Evolutionary conservation across 2,797 vertebrate genomes (phyloP).

Genomic region (Heliangelus exortis): DNA sequence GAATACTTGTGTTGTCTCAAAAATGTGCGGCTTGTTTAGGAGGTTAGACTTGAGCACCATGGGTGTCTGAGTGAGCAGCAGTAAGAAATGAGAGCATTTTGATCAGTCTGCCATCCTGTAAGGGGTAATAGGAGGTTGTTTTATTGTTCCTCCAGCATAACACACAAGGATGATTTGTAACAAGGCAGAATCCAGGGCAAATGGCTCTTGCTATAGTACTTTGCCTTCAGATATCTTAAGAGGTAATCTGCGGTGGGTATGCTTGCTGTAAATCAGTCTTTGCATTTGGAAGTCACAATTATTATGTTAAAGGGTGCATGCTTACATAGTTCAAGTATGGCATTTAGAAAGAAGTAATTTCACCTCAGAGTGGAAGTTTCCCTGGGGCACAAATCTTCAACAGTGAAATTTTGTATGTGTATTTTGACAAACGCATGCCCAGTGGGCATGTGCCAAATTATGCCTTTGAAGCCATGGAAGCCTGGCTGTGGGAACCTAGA

Average conservation of each 20-base stretch:
- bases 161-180: slow-evolving; percentile 40
- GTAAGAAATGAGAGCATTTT: slow-evolving; percentile 11
- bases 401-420: slow-evolving; percentile 40
- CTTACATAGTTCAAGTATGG: slow-evolving; percentile 43
- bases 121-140: slow-evolving; percentile 20
- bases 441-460: slow-evolving; percentile 58
- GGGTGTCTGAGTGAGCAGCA: not conserved
- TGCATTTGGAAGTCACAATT: slow-evolving; percentile 52
- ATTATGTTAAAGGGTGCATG: slow-evolving; percentile 60
- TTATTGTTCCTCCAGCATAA: slow-evolving; percentile 46
- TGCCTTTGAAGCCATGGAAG: slow-evolving; percentile 62
- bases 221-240: slow-evolving; percentile 52
- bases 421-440: slow-evolving; percentile 60
- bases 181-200: slow-evolving; percentile 35
- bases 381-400: slow-evolving; percentile 53
- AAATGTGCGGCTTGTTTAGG: not conserved
- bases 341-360: slow-evolving; percentile 66
- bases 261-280: slow-evolving; percentile 61
- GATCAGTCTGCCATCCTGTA: not conserved
- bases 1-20: not conserved
- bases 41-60: not conserved
- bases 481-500: slow-evolving; percentile 66
- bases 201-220: slow-evolving; percentile 25
- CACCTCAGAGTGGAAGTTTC: slow-evolving; percentile 60
- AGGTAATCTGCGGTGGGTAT: slow-evolving; percentile 38